Evolutionary conservation across 1,140 invertebrate genomes (phyloP).

Genomic region (Pseudomyrmex pallidus): DNA sequence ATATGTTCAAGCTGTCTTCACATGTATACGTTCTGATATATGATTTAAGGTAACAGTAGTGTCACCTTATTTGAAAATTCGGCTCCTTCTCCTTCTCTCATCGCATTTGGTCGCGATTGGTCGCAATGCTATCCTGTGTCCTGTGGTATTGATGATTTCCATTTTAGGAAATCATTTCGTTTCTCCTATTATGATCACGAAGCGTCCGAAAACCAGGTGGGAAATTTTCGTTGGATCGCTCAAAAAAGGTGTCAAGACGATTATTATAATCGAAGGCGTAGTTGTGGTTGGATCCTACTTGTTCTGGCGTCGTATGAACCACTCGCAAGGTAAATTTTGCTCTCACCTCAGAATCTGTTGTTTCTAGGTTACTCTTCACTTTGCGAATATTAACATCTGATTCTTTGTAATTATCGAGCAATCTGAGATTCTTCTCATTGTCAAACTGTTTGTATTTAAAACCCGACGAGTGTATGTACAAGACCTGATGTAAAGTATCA

Average conservation of each 20-base stretch:
- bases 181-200: slow-evolving; percentile 81
- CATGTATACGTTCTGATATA: too few relatives aligned
- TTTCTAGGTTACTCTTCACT: slow-evolving; percentile 54
- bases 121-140: slow-evolving; percentile 50
- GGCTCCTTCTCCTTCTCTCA: too few relatives aligned
- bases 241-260: slow-evolving; percentile 26
- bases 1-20: too few relatives aligned
- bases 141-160: slow-evolving; percentile 81
- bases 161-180: slow-evolving; percentile 81
- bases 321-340: slow-evolving; percentile 78
- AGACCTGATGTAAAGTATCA: too few relatives aligned
- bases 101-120: background rate
- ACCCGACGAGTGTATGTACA: background rate
- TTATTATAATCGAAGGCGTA: slow-evolving; percentile 70
- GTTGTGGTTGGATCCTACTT: slow-evolving; percentile 68
- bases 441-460: background rate
- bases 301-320: slow-evolving; percentile 78
- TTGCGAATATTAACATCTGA: background rate
- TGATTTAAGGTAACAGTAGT: too few relatives aligned
- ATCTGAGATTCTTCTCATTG: background rate
- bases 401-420: background rate
- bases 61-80: too few relatives aligned
- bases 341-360: background rate
- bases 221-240: background rate
- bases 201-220: slow-evolving; percentile 63